Conservation (phyloP, 2,888 invertebrate species). For the Sympetrum striolatum region DNA sequence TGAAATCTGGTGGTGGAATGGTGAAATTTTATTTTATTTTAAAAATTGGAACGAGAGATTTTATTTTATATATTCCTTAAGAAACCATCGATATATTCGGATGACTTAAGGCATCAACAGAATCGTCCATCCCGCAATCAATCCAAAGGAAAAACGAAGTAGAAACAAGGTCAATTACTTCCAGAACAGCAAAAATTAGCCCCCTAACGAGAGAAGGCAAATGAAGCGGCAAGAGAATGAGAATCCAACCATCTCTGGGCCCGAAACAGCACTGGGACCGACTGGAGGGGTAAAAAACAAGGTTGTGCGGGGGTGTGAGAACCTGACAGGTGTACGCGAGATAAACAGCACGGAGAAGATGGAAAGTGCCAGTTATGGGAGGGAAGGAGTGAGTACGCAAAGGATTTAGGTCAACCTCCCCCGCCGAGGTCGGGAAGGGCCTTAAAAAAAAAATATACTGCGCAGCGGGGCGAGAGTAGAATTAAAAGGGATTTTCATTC, state of each 20-base stretch:
- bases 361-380: background rate
- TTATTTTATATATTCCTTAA: too few relatives aligned
- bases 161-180: too few relatives aligned
- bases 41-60: too few relatives aligned
- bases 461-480: conserved; percentile 6
- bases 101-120: too few relatives aligned
- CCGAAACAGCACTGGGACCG: background rate
- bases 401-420: conserved; percentile 21
- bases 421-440: background rate
- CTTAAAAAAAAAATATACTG: background rate
- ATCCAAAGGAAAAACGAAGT: too few relatives aligned
- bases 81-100: too few relatives aligned
- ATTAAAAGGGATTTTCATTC: conserved; percentile 12
- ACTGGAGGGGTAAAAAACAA: background rate
- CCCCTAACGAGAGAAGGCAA: too few relatives aligned
- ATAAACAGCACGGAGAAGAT: background rate
- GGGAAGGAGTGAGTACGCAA: background rate
- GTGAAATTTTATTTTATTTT: too few relatives aligned
- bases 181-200: too few relatives aligned
- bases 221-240: background rate
- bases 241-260: background rate
- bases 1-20: too few relatives aligned
- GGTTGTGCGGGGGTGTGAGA: background rate
- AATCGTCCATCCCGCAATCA: too few relatives aligned
- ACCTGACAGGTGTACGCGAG: background rate